These are phyloP conservation scores for Euwallacea similis DNA, from an alignment of 1,140 invertebrate genomes.

Conservation along the genomic window DNA sequence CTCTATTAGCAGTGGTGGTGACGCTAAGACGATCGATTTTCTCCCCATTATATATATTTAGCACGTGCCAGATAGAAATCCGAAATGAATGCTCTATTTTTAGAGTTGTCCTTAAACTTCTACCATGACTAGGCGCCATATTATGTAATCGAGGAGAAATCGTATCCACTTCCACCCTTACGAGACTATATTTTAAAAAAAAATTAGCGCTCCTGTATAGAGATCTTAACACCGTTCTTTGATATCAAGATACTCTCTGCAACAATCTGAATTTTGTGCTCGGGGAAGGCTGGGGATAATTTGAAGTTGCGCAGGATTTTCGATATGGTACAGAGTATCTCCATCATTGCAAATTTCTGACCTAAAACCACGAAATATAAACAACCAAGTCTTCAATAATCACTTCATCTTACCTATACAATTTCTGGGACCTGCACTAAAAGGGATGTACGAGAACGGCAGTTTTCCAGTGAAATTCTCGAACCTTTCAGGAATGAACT, in stretches of 20 bases:
- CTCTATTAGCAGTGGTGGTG: not conserved
- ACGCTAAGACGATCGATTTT: slow-evolving; percentile 18
- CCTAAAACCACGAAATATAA: slow-evolving; percentile 54
- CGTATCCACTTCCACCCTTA: not conserved
- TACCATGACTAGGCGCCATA: not conserved
- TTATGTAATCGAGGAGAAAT: not conserved
- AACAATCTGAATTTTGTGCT: slow-evolving; percentile 44
- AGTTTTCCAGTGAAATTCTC: slow-evolving; percentile 57
- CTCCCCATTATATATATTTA: slow-evolving; percentile 3
- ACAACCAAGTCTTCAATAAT: not conserved
- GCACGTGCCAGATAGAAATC: slow-evolving; percentile 13
- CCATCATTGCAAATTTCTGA: slow-evolving; percentile 77
- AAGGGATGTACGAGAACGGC: slow-evolving; percentile 65
- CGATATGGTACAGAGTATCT: slow-evolving; percentile 71
- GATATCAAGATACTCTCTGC: slow-evolving; percentile 54
- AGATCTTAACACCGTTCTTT: slow-evolving; percentile 52
- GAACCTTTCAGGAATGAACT: slow-evolving; percentile 80
- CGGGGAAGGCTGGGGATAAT: slow-evolving; percentile 48
- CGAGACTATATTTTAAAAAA: not conserved
- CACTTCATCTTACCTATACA: slow-evolving; percentile 61
- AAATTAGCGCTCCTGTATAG: slow-evolving; percentile 46
- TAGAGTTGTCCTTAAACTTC: slow-evolving; percentile 5
- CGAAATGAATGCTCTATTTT: slow-evolving; percentile 5
- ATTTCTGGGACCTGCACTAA: slow-evolving; percentile 70
- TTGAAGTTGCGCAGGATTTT: slow-evolving; percentile 68